Evolutionary conservation across 2,113 vertebrate genomes (phyloP), one percentile per base, ranked within the genome.

Genomic region (Heterotilapia buettikoferi): DNA sequence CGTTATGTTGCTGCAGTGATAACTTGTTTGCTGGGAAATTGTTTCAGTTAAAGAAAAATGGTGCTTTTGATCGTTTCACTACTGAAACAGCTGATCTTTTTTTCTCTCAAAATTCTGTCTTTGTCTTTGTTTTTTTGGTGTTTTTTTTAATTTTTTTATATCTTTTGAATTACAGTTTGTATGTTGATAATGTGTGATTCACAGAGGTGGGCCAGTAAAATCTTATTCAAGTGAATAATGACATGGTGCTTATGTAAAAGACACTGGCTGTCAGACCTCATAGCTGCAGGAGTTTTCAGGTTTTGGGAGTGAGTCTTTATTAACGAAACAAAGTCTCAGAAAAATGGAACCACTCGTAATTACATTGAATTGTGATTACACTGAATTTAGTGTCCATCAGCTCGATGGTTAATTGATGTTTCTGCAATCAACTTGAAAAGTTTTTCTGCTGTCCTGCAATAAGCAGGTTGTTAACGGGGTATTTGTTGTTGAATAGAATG

Each of bases 21-120:
- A 21, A 76, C 40, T n/a, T 85, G 18, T 87, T 57, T 47, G 3
- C 21, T 47, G 36, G 33, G 6, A 53, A 85, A 38, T 38, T 40
- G 53, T 86, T 93, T 90, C 59, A 86, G 21, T 52, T 68, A 29
- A 50, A 50, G 45, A 87, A 21, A 84, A 88, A 83, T 89, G 85
- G 92, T 93, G 94, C 90, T 94, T 88, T 89, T 87, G 36, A 38
- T 47, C 13, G 6, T 4, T 85, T 14, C 82, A 63, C 84, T 82
- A 89, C 91, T 92, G 88, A 86, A 84, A 90, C 68, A 82, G 18
- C 80, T 12, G 43, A 13, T 78, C 26, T 78, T 78, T 52, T 31
- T 83, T n/a, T 79, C 52, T 81, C 78, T 68, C 13, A 80, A 59
- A 73, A 80, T 83, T 82, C 38, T 6, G 6, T 85, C 61, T 59